Evolutionary conservation across 2,113 vertebrate species (phyloP), one percentile per base, ranked within the genome.

Genomic region (Larimichthys polyactis): DNA sequence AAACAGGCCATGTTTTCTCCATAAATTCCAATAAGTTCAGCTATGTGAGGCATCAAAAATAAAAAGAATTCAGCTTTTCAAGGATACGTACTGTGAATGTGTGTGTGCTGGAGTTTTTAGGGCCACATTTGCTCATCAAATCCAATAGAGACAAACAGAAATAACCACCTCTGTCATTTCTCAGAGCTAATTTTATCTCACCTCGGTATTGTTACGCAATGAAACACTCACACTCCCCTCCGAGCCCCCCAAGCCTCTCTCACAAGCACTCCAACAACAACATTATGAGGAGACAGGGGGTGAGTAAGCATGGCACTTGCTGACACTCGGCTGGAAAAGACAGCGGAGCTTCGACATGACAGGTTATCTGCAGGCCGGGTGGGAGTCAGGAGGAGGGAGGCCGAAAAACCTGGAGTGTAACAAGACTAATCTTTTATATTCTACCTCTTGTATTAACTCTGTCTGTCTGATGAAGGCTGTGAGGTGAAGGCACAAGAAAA

Each of bases 131-230:
- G 70, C 69, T 82, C 87, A 82, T 89, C 86, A 78, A 74, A 90
- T 46, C 83, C 90, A 78, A 52, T 65, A 29, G 88, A 91, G 82
- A 89, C 82, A 81, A 82, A 89, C 88, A 88, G 85, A 91, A 92
- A 91, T 91, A 95, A 92, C 80, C 78, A 83, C 81, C 90, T 81
- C 91, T 94, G 86, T 93, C 91, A 86, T 81, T 72, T 78, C 70
- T 66, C 63, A 3, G 43, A 80, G 89, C 87, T 93, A 91, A 93
- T 89, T 95, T 91, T 91, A 93, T 87, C 73, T 52, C 82, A 92
- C 90, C 89, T 92, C 85, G 70, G 89, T 67, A 55, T 74, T 83
- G 85, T 93, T 94, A 94, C 69, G 75, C 87, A 94, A 93, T 80
- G 72, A 81, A 71, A 77, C 74, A 63, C 83, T 85, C 84, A 55